These are phyloP conservation scores for Rhadina sibilatrix DNA, from an alignment of 2,113 vertebrate species.

Conservation along the genomic window DNA sequence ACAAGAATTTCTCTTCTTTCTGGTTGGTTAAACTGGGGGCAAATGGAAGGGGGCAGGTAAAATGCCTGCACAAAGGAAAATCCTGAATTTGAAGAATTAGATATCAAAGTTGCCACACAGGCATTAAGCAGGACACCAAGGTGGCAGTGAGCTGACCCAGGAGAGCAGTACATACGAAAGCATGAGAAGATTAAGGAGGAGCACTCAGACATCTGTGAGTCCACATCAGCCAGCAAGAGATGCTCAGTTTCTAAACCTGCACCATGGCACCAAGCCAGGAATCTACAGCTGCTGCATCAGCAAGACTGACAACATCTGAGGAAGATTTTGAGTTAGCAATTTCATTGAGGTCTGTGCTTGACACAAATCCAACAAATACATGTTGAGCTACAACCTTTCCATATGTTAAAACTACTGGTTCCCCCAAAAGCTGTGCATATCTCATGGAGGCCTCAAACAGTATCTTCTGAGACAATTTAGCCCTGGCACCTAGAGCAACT, in stretches of 20 bases:
- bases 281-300: neutral
- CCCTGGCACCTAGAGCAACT: neutral
- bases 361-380: neutral
- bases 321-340: neutral
- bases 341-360: constrained; percentile 32
- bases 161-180: neutral
- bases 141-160: neutral
- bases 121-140: neutral
- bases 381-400: constrained; percentile 4
- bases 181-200: neutral
- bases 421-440: neutral
- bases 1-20: constrained; percentile 7
- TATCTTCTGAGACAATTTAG: neutral
- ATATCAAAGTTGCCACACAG: neutral
- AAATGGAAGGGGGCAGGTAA: neutral
- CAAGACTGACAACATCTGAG: constrained; percentile 12
- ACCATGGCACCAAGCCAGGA: neutral
- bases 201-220: neutral
- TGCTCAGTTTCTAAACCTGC: neutral
- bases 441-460: neutral
- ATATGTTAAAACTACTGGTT: constrained; percentile 3
- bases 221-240: neutral
- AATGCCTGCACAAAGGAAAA: neutral
- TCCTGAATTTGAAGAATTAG: neutral
- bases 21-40: neutral